phyloP scores from a whole-genome alignment of 1,140 invertebrate species.

The Drosophila nasuta region DNA sequence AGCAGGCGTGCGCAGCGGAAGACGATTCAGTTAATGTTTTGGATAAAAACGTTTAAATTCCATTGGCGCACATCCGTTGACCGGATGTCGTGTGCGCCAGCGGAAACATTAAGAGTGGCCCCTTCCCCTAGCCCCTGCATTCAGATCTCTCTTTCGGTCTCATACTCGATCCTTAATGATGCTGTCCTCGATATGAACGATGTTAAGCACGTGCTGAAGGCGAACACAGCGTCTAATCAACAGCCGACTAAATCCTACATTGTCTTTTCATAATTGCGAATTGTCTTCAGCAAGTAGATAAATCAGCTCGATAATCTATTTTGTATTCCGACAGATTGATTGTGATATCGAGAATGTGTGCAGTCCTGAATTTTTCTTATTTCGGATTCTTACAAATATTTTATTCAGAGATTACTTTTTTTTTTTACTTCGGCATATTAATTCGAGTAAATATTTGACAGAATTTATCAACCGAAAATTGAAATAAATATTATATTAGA shows the following conservation, averaged over 20 bases:
- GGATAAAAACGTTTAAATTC: slow-evolving; percentile 82
- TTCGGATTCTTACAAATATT: too few species aligned
- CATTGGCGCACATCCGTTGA: slow-evolving; percentile 80
- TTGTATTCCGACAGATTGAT: neutral
- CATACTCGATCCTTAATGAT: slow-evolving; percentile 50
- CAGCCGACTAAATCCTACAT: slow-evolving; percentile 41
- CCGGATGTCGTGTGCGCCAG: slow-evolving; percentile 80
- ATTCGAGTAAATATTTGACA: too few species aligned
- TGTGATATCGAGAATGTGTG: neutral
- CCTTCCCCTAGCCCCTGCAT: neutral
- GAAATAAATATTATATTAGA: too few species aligned
- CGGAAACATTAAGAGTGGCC: slow-evolving; percentile 77
- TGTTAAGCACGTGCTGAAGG: slow-evolving; percentile 52
- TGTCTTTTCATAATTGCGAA: slow-evolving; percentile 41
- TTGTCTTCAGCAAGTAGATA: slow-evolving; percentile 2
- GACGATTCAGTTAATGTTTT: slow-evolving; percentile 80
- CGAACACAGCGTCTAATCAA: slow-evolving; percentile 57
- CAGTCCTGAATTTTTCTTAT: neutral
- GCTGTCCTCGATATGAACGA: slow-evolving; percentile 55
- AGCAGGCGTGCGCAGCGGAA: slow-evolving; percentile 78
- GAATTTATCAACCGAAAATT: too few species aligned
- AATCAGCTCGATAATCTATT: slow-evolving; percentile 25
- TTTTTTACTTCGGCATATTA: too few species aligned
- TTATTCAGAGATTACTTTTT: too few species aligned
- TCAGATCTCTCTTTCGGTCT: neutral